Conservation (phyloP, 2,113 vertebrate species). For the Phalacrocorax brasilianus region DNA sequence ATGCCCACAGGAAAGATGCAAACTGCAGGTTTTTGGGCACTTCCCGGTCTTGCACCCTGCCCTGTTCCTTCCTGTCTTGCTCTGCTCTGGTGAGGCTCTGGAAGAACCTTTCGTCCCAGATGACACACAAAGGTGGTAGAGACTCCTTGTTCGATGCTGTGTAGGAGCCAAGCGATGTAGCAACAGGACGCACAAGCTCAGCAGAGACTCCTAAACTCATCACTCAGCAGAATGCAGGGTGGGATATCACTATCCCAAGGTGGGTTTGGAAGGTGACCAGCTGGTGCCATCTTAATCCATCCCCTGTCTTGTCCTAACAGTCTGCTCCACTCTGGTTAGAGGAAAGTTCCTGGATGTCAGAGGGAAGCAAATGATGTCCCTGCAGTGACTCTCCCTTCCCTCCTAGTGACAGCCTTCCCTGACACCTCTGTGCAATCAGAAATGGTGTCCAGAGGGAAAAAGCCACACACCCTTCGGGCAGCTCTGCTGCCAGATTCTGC, state of each 20-base stretch:
- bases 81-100: background rate
- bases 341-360: background rate
- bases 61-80: background rate
- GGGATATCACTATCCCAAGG: background rate
- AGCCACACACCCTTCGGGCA: background rate
- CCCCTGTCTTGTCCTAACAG: background rate
- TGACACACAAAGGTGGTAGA: background rate
- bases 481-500: background rate
- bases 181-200: background rate
- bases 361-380: background rate
- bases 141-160: background rate
- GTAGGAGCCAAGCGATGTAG: background rate
- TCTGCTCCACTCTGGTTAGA: background rate
- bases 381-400: background rate
- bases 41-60: background rate
- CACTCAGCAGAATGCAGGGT: background rate
- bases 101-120: background rate
- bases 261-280: background rate
- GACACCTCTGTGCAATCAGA: background rate
- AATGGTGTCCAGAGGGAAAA: background rate
- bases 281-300: background rate
- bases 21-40: background rate
- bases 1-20: background rate
- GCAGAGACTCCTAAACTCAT: background rate
- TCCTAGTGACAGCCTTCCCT: background rate